A percentile compares a stretch with the other conserved stretches of the same genome.
These are phyloP conservation scores for Luehdorfia chinensis DNA, from an alignment of 1,140 invertebrate species.

Conservation along the genomic window DNA sequence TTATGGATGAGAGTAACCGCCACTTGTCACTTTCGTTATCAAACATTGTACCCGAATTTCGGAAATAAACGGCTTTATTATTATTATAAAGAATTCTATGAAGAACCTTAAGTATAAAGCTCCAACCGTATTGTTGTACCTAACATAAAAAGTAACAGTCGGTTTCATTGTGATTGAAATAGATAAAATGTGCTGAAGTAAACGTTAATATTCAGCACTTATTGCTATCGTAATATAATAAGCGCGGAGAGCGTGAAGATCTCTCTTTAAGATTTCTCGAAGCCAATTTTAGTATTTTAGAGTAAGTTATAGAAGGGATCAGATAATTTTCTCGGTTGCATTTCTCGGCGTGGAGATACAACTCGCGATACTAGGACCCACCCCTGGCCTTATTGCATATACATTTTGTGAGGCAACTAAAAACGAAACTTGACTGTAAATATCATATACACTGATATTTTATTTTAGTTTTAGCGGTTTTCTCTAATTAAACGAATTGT, in stretches of 20 bases:
- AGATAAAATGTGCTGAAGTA: conserved; percentile 43
- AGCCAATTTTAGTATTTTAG: conserved; percentile 75
- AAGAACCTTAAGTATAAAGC: too few species aligned
- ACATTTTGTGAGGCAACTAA: conserved; percentile 6
- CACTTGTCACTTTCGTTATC: too few species aligned
- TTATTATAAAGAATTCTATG: too few species aligned
- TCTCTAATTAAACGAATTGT: too few species aligned
- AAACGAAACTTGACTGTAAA: conserved; percentile 2
- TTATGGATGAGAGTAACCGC: too few species aligned
- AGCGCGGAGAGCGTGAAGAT: conserved; percentile 69
- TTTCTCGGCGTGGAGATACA: conserved; percentile 55
- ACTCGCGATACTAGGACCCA: conserved; percentile 34
- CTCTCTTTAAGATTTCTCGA: conserved; percentile 64
- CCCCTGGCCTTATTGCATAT: conserved; percentile 36
- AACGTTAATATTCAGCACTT: conserved; percentile 67
- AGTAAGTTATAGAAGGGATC: conserved; percentile 69
- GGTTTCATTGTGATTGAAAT: conserved; percentile 20
- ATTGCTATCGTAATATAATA: conserved; percentile 72
- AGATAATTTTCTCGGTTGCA: conserved; percentile 64
- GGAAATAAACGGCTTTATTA: too few species aligned
- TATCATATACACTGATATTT: too few species aligned
- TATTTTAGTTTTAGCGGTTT: too few species aligned
- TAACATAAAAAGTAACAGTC: too few species aligned
- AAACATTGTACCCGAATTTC: too few species aligned
- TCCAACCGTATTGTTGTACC: too few species aligned